Percentiles rank a stretch among this genome's conserved stretches.
Conservation (phyloP, 2,113 vertebrate genomes). For the Orthochromis malagaraziensis region DNA sequence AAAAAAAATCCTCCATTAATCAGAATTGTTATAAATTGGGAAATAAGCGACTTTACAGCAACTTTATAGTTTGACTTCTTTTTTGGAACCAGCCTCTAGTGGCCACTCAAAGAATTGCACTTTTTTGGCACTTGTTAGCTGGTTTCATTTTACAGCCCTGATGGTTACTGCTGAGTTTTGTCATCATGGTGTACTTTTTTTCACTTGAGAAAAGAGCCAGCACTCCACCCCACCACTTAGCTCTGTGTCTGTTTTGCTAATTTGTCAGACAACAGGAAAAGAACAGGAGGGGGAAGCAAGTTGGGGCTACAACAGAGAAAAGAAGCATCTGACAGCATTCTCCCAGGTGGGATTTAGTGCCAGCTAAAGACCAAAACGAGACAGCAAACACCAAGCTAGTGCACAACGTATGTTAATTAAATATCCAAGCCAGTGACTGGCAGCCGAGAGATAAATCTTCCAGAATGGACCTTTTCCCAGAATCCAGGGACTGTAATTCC, state of each 20-base stretch:
- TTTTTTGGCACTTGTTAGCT: background rate
- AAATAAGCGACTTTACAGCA: background rate
- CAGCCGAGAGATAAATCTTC: background rate
- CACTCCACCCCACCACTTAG: background rate
- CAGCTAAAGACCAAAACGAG: background rate
- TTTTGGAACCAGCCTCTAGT: background rate
- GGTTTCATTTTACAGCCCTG: background rate
- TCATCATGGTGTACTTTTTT: background rate
- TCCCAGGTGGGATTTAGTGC: background rate
- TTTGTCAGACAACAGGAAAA: constrained; percentile 14
- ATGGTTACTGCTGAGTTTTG: background rate
- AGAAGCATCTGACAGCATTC: background rate
- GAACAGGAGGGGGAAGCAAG: background rate
- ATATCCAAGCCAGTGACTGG: background rate
- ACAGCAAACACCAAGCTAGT: background rate
- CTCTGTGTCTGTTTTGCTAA: constrained; percentile 3
- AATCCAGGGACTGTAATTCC: background rate
- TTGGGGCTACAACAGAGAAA: background rate
- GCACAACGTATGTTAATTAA: constrained; percentile 5
- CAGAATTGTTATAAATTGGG: background rate
- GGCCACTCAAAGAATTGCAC: background rate
- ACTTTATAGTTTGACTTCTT: background rate
- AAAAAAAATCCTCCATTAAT: background rate
- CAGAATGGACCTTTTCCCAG: background rate
- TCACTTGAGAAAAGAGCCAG: background rate